Conservation (phyloP, 2,797 vertebrate species). For the Acanthis flammea region DNA sequence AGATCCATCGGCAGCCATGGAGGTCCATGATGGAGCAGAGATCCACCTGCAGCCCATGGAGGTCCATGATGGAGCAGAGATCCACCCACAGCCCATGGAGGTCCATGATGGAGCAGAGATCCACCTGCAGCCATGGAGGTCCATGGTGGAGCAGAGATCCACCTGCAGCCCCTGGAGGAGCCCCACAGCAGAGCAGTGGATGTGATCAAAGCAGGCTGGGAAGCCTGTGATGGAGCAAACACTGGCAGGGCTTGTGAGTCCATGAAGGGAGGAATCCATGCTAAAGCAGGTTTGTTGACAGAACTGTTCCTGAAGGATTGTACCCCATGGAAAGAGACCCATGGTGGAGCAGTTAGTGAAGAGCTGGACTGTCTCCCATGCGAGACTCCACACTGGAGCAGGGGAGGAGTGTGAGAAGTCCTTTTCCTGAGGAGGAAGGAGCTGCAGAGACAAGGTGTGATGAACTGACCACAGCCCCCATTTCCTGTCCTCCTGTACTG, state of each 20-base stretch:
- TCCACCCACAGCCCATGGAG: no score
- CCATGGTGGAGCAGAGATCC: neutral
- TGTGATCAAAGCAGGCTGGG: neutral
- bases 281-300: neutral
- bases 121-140: no score
- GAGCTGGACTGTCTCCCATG: accelerated
- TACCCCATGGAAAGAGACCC: neutral
- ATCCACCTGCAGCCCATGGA: no score
- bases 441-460: neutral
- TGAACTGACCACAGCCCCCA: neutral
- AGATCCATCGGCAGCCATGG: neutral
- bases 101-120: no score
- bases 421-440: neutral
- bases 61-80: no score
- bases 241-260: neutral
- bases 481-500: neutral
- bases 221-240: neutral
- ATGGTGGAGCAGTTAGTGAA: neutral
- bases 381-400: neutral
- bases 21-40: no score
- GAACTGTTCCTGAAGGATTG: neutral
- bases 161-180: neutral
- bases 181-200: neutral
- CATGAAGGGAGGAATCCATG: neutral
- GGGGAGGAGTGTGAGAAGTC: neutral